These are phyloP conservation scores for Clupea harengus DNA, from an alignment of 2,113 vertebrate species.

Conservation along the genomic window DNA sequence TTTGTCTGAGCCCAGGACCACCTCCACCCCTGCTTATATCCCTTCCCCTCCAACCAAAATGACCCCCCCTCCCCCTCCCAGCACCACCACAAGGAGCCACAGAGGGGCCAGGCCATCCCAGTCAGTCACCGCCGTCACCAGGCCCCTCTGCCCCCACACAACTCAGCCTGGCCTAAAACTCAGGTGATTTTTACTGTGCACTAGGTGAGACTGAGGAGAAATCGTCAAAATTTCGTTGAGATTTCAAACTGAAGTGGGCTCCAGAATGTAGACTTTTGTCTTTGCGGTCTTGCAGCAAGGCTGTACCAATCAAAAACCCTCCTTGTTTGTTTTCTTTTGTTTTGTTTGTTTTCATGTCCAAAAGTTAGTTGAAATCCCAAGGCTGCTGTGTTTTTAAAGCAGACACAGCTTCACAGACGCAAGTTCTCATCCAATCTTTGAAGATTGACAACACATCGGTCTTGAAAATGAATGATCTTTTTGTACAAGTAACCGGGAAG, in stretches of 20 bases:
- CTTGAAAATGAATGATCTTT: conserved; percentile 37
- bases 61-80: neutral
- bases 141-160: conserved; percentile 20
- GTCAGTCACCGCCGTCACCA: conserved; percentile 22
- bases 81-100: neutral
- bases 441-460: conserved; percentile 42
- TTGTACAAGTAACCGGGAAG: conserved; percentile 58
- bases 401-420: conserved; percentile 33
- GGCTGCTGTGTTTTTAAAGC: conserved; percentile 48
- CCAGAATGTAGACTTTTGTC: conserved; percentile 58
- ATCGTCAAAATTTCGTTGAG: conserved; percentile 40
- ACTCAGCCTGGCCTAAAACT: conserved; percentile 77
- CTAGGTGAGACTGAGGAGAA: conserved; percentile 40
- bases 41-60: neutral
- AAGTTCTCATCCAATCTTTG: conserved; percentile 41
- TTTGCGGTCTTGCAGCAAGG: conserved; percentile 23
- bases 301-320: conserved; percentile 7
- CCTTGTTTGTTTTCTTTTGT: conserved; percentile 21
- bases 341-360: conserved; percentile 1
- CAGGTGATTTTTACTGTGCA: conserved; percentile 84
- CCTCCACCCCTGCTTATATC: conserved; percentile 21
- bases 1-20: conserved; percentile 52
- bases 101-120: conserved; percentile 43
- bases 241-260: conserved; percentile 47
- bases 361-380: conserved; percentile 40